These are phyloP conservation scores for Neosilurus hyrtlii DNA, from an alignment of 2,797 vertebrate species.

Conservation along the genomic window DNA sequence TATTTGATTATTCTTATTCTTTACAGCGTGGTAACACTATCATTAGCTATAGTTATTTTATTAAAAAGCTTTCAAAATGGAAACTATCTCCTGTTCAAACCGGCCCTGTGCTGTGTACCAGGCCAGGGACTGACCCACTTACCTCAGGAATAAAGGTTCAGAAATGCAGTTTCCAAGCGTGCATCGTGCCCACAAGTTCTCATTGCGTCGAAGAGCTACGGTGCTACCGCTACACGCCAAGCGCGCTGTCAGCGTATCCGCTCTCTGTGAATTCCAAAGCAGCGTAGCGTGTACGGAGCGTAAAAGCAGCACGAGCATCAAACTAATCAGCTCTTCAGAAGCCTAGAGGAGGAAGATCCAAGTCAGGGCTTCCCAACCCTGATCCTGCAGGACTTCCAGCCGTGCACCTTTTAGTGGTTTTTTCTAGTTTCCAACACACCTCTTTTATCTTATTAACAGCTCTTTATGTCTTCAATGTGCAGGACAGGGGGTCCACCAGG, in stretches of 20 bases:
- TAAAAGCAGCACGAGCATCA: background rate
- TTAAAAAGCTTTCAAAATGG: constrained; percentile 63
- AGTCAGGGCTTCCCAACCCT: no score
- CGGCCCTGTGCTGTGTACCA: background rate
- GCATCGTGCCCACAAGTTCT: background rate
- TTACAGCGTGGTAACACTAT: background rate
- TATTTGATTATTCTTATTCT: background rate
- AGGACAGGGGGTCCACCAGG: no score
- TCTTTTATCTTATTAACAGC: no score
- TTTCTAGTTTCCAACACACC: no score
- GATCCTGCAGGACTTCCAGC: no score
- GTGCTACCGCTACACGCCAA: background rate
- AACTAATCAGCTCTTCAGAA: background rate
- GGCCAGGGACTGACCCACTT: constrained; percentile 29
- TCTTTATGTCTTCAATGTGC: no score
- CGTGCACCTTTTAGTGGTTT: no score
- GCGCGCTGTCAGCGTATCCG: constrained; percentile 6
- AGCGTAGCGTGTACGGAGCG: background rate
- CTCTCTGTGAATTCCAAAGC: constrained; percentile 34
- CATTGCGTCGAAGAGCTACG: background rate
- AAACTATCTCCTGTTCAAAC: constrained; percentile 22
- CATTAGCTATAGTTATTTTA: background rate
- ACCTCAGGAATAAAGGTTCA: constrained; percentile 34
- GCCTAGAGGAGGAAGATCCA: background rate
- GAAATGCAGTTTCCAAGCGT: background rate